Percentiles rank a stretch among this genome's conserved stretches.
phyloP scores from a whole-genome alignment of 2,888 invertebrate species.

The Cerceris rybyensis region DNA sequence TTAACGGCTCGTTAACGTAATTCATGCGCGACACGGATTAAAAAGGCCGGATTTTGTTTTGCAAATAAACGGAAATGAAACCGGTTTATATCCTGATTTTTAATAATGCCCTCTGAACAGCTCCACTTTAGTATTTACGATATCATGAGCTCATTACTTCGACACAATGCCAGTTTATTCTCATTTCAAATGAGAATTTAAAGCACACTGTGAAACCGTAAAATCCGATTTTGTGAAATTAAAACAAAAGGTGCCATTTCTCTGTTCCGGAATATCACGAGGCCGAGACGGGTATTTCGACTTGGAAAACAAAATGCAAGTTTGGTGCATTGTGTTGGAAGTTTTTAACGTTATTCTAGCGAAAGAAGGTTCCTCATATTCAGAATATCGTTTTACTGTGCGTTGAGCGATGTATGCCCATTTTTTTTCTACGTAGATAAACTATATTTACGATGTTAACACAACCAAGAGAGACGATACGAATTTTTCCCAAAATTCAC shows the following conservation, averaged over 20 bases:
- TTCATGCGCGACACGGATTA: not conserved
- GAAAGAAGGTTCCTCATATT: too few relatives aligned
- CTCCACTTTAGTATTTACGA: conserved; percentile 12
- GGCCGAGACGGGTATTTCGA: conserved; percentile 2
- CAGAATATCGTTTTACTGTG: too few relatives aligned
- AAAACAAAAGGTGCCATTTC: conserved; percentile 19
- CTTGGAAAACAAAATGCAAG: conserved; percentile 7
- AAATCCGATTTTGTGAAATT: conserved; percentile 30
- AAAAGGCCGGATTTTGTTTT: not conserved
- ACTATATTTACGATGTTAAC: too few relatives aligned
- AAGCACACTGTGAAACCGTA: conserved; percentile 6
- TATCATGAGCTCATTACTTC: conserved; percentile 9
- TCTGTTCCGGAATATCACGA: not conserved
- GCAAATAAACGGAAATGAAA: conserved; percentile 8
- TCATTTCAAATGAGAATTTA: not conserved
- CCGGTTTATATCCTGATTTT: not conserved
- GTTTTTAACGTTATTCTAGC: not conserved
- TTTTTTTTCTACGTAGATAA: too few relatives aligned
- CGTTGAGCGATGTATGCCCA: too few relatives aligned
- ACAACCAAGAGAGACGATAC: too few relatives aligned
- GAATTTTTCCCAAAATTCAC: too few relatives aligned
- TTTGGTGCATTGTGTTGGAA: not conserved
- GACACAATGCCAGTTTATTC: conserved; percentile 5
- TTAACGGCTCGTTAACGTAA: not conserved
- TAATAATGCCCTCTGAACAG: conserved; percentile 4